Evolutionary conservation across 1,140 invertebrate species (phyloP), one percentile per base, ranked within the genome.

Genomic region (Caligus rogercresseyi): DNA sequence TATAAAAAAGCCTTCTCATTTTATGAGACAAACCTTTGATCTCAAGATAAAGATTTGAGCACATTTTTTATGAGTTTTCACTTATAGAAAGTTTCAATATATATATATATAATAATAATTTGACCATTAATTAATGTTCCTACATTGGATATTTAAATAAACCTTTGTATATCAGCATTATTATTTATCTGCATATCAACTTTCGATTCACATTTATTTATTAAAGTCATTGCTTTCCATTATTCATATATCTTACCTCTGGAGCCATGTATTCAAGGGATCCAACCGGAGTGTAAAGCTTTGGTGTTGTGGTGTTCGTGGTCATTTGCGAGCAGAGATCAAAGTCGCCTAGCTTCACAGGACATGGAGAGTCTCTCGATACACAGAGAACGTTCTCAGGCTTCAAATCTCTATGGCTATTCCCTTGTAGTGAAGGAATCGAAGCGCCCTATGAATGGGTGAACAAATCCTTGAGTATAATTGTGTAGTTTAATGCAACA

Each of bases 241-340:
- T n/a, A 51, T 51, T n/a, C n/a, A 20, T 19, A 19, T 3, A 57
- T 19, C 3, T 57, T 60, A 81, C 78, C 71, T 81, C 79, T 7
- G 79, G 79, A 21, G 79, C 80, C 79, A 81, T 80, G 67, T 79
- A 81, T 68, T 81, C 79, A 14, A 78, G 78, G 55, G 77, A 78
- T 3, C 79, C 61, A 55, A 63, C 61, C 16, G 61, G 61, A 21
- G 61, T 63, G 19, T 23, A 54, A 1, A 63, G 24, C 25, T 55
- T 56, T 1, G 61, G 61, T n/a, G 61, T 63, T 31, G 72, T 70
- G 54, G 67, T 69, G 53, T 68, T 69, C 11, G 72, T 63, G 60
- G 72, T 70, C 24, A 76, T 69, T 16, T 73, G 73, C 69, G 76
- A 78, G 52, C 77, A 79, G 26, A 81, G 70, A 69, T 81, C 79